These are phyloP conservation scores for Zaprionus capensis DNA, from an alignment of 1,140 invertebrate species.

Conservation along the genomic window DNA sequence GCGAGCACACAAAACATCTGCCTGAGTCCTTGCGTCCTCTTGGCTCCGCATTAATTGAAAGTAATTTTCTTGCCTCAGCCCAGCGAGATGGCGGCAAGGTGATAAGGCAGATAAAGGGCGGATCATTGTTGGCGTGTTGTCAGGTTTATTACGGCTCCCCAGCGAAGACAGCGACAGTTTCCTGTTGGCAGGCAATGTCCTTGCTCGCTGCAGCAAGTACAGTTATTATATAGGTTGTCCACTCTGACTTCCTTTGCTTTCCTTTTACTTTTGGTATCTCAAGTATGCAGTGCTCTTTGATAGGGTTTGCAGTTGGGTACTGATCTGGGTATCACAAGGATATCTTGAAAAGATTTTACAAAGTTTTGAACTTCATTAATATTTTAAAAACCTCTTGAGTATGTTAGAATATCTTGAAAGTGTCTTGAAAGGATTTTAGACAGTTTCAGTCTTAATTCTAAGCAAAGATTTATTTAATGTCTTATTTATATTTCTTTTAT, in stretches of 20 bases:
- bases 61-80: conserved; percentile 52
- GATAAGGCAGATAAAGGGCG: conserved; percentile 56
- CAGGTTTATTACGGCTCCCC: conserved; percentile 32
- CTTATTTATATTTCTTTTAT: too few species aligned
- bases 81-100: conserved; percentile 55
- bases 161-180: conserved; percentile 44
- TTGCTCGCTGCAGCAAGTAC: conserved; percentile 19
- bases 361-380: background rate
- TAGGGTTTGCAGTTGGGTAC: background rate
- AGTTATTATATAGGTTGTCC: conserved; percentile 18
- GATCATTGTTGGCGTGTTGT: conserved; percentile 37
- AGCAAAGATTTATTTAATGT: background rate
- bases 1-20: conserved; percentile 63
- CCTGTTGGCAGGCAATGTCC: conserved; percentile 36
- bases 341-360: background rate
- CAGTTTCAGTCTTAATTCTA: background rate
- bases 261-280: background rate
- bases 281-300: background rate
- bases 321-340: background rate
- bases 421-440: background rate
- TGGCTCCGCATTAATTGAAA: conserved; percentile 69
- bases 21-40: conserved; percentile 52
- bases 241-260: background rate
- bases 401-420: background rate
- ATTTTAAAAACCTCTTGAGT: background rate